Conservation (phyloP, 2,797 vertebrate genomes). For the Neopelma chrysocephalum region DNA sequence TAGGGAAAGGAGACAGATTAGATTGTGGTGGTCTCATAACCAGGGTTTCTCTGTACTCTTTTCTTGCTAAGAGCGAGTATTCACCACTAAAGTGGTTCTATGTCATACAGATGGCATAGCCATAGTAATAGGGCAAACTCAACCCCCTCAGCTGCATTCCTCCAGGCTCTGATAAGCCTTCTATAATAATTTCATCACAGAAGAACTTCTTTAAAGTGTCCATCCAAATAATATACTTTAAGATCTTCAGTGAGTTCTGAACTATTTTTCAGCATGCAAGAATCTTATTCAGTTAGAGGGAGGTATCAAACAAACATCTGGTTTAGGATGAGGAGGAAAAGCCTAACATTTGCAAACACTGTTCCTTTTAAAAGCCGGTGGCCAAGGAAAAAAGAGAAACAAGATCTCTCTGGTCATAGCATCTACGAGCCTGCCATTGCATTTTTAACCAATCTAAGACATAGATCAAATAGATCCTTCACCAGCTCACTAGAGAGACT, state of each 20-base stretch:
- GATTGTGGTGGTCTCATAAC: slow-evolving; percentile 57
- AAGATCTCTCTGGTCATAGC: neutral
- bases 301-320: neutral
- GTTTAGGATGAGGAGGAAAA: neutral
- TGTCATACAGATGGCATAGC: neutral
- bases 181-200: slow-evolving; percentile 9
- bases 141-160: neutral
- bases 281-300: neutral
- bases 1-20: slow-evolving; percentile 55
- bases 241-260: neutral
- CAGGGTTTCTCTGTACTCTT: slow-evolving; percentile 27
- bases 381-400: neutral
- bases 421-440: neutral
- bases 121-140: neutral
- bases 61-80: slow-evolving; percentile 25
- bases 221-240: neutral
- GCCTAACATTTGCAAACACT: neutral
- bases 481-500: neutral
- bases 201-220: neutral
- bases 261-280: neutral
- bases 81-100: neutral
- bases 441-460: neutral
- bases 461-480: neutral
- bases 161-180: neutral
- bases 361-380: neutral